phyloP scores from a whole-genome alignment of 2,113 vertebrate genomes.

The Smithornis capensis region DNA sequence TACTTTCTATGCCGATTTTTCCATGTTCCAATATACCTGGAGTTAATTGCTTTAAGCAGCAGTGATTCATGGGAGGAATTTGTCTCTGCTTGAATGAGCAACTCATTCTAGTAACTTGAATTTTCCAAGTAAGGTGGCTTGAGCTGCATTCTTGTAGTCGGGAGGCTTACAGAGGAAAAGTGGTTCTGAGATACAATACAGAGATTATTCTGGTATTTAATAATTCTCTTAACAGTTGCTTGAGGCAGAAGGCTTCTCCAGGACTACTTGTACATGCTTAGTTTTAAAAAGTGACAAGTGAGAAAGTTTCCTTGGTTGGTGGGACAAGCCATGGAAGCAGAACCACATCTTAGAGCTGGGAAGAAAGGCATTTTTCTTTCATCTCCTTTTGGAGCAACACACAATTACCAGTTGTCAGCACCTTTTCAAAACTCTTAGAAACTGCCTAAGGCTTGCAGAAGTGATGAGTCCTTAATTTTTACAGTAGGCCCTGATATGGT shows the following conservation, averaged over 20 bases:
- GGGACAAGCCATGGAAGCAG: neutral
- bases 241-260: neutral
- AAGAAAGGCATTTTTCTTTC: neutral
- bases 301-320: neutral
- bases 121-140: neutral
- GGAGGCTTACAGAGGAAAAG: neutral
- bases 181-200: neutral
- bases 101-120: neutral
- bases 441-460: constrained; percentile 13
- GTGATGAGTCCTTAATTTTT: constrained; percentile 37
- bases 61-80: neutral
- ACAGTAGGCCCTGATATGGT: neutral
- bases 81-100: neutral
- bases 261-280: neutral
- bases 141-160: neutral
- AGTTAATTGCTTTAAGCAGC: neutral
- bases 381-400: neutral
- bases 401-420: constrained; percentile 44
- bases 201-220: neutral
- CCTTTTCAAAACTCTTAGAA: constrained; percentile 13
- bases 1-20: neutral
- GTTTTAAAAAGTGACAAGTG: neutral
- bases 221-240: neutral
- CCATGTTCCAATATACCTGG: neutral
- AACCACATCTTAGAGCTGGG: neutral